phyloP scores from a whole-genome alignment of 2,113 vertebrate genomes.

The Genyomyrus donnyi region DNA sequence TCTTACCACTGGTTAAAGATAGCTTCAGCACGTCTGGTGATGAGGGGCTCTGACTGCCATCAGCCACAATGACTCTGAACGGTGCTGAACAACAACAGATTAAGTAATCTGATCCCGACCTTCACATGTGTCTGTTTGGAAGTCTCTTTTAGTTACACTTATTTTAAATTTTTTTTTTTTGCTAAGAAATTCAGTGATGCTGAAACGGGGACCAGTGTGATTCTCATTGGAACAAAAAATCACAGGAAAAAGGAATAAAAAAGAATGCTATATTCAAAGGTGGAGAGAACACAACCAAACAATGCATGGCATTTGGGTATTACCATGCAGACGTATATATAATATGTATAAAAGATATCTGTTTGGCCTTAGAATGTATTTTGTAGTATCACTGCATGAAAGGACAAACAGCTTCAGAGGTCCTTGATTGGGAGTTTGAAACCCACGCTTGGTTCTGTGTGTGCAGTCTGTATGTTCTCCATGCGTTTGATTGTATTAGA shows the following conservation, averaged over 20 bases:
- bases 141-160: neutral
- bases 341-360: neutral
- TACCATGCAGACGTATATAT: neutral
- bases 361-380: neutral
- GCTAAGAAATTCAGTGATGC: neutral
- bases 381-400: neutral
- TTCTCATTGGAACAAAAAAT: neutral
- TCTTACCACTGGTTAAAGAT: neutral
- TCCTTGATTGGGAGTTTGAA: neutral
- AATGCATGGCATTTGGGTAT: neutral
- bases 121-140: neutral
- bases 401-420: neutral
- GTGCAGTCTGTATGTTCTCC: neutral
- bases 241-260: neutral
- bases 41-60: neutral
- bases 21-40: neutral
- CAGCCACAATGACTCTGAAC: neutral
- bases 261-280: slow-evolving; percentile 8
- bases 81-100: neutral
- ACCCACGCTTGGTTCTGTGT: neutral
- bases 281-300: slow-evolving; percentile 24
- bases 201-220: neutral
- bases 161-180: neutral
- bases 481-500: neutral
- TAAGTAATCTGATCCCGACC: neutral